Conservation (phyloP, 2,113 vertebrate genomes). For the Petroica traversi region DNA sequence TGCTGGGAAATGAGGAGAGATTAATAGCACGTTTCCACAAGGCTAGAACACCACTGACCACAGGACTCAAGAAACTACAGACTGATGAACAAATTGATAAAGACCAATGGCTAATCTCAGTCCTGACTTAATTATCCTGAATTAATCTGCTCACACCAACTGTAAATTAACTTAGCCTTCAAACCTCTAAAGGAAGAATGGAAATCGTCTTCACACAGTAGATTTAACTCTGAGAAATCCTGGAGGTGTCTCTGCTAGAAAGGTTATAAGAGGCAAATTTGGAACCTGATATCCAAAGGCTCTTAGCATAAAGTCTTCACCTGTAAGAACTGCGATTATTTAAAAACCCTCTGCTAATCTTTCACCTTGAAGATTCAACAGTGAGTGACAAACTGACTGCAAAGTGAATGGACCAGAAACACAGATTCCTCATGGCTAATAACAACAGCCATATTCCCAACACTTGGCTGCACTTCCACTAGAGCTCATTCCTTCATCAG, state of each 20-base stretch:
- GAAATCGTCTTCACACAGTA: not conserved
- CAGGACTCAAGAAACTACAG: not conserved
- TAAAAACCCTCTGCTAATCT: not conserved
- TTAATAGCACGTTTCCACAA: not conserved
- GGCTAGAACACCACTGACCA: not conserved
- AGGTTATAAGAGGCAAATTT: not conserved
- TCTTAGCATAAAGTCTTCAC: not conserved
- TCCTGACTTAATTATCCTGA: not conserved
- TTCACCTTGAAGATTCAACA: constrained; percentile 54
- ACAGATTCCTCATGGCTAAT: not conserved
- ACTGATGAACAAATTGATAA: not conserved
- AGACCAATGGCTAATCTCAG: not conserved
- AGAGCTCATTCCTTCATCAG: constrained; percentile 16
- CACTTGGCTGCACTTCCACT: constrained; percentile 31
- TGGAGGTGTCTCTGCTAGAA: not conserved
- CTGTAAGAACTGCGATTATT: not conserved
- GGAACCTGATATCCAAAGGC: not conserved
- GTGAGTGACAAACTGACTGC: constrained; percentile 39
- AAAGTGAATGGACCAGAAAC: constrained; percentile 28
- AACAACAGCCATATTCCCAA: not conserved
- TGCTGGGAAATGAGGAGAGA: not conserved
- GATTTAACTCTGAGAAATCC: not conserved
- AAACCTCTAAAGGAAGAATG: not conserved
- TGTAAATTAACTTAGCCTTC: not conserved
- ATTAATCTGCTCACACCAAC: not conserved